Base-by-base conservation (phyloP, 2,888 invertebrate genomes). In the Scaptomyza caliginosa region DNA sequence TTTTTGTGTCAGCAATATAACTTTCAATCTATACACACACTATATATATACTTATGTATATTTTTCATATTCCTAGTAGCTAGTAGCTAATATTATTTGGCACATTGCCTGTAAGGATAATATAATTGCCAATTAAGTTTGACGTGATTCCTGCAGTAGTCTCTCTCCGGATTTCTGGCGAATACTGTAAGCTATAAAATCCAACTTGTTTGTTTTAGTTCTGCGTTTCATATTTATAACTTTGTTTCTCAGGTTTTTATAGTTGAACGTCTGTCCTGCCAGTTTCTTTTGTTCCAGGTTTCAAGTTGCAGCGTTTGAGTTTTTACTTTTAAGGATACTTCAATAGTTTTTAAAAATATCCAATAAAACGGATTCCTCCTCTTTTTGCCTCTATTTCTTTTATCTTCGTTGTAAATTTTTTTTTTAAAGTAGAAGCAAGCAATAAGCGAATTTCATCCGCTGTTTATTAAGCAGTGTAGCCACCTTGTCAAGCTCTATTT, bases 261-360 rank as follows among this genome's bases (percentile, higher is more conserved):
- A 63, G 39, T 2, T 36, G 49, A 5, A 62, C 16, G 1, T 63
- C 64, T 1, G 70, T 67, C 11, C 63, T 54, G 64, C 55, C 6
- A 46, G 40, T 16, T 23, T 26, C 8, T 67, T 67, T 0, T 50
- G 54, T 4, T 46, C 39, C 46, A n/a, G n/a, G n/a, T n/a, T n/a
- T n/a, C 64, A 42, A 2, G 55, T 55, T 2, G 16, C 54, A 3
- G 55, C 49, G 13, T 55, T 40, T 0, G 36, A 51, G 2, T 70
- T 56, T 23, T 42, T 64, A 0, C 24, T 64, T 2, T 55, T 50
- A 3, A 68, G 11, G 21, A 71, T 16, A 6, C 6, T 46, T 7
- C 36, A 49, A 2, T 36, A 40, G 7, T 64, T 40, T 7, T 70
- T 40, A 5, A 50, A 32, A 0, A 68, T 45, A 16, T 70, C 26